phyloP scores from a whole-genome alignment of 2,797 vertebrate genomes.

The Sebastiscus albofasciatus region DNA sequence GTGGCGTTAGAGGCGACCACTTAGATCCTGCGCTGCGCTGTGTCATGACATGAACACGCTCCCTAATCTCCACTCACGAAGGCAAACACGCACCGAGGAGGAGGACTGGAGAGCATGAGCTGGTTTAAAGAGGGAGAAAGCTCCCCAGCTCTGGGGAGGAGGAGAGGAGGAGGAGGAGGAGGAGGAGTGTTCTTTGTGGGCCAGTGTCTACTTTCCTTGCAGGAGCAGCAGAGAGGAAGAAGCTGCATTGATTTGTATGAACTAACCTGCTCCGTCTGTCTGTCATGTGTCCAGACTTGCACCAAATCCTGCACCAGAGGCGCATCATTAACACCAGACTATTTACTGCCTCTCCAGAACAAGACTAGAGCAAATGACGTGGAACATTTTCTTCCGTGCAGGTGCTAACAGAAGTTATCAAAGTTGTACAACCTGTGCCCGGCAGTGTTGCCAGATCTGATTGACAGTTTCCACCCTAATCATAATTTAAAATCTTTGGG shows the following conservation, averaged over 20 bases:
- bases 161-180: slow-evolving; percentile 42
- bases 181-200: slow-evolving; percentile 61
- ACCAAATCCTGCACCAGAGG: neutral
- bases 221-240: slow-evolving; percentile 35
- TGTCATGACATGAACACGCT: slow-evolving; percentile 75
- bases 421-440: too few relatives aligned
- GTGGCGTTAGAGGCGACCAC: slow-evolving; percentile 67
- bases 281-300: slow-evolving; percentile 53
- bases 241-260: slow-evolving; percentile 23
- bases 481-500: too few relatives aligned
- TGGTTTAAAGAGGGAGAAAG: slow-evolving; percentile 59
- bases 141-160: slow-evolving; percentile 55
- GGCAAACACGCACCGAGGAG: slow-evolving; percentile 47
- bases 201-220: slow-evolving; percentile 62
- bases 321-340: slow-evolving; percentile 1
- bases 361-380: neutral
- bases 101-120: slow-evolving; percentile 52
- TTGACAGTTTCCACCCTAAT: too few relatives aligned
- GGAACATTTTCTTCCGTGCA: neutral
- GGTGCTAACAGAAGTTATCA: too few relatives aligned
- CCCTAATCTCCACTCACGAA: slow-evolving; percentile 41
- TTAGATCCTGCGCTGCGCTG: slow-evolving; percentile 52
- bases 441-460: too few relatives aligned
- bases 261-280: neutral
- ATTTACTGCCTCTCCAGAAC: neutral